Percentiles rank a stretch among this genome's conserved stretches.
phyloP scores from a whole-genome alignment of 2,113 vertebrate species.

The Speoplatyrhinus poulsoni region DNA sequence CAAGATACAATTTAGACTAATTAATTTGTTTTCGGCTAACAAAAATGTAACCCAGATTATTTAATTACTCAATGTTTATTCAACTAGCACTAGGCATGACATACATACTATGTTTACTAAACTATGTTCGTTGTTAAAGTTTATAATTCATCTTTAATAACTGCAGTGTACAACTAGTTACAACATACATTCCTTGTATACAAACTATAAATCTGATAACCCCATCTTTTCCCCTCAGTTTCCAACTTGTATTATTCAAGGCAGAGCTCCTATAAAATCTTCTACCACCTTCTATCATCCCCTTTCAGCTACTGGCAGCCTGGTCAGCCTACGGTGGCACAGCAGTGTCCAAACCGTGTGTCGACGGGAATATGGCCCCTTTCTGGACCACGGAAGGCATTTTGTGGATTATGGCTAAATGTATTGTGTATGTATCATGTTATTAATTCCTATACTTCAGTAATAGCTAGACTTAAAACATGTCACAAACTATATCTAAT shows the following conservation, averaged over 20 bases:
- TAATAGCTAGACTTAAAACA: no score
- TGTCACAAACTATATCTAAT: no score
- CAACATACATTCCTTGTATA: neutral
- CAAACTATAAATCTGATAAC: neutral
- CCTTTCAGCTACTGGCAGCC: slow-evolving; percentile 47
- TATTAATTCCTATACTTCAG: no score
- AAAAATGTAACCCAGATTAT: no score
- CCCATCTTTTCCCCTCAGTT: slow-evolving; percentile 25
- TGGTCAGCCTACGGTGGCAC: slow-evolving; percentile 20
- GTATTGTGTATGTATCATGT: neutral
- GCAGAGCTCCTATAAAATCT: slow-evolving; percentile 40
- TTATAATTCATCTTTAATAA: neutral
- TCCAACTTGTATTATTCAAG: slow-evolving; percentile 41
- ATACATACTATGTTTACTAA: no score
- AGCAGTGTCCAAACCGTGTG: slow-evolving; percentile 51
- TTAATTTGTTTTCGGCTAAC: no score
- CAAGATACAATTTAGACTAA: no score
- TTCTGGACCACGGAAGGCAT: slow-evolving; percentile 48
- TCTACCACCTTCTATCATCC: slow-evolving; percentile 19
- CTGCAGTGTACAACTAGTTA: neutral
- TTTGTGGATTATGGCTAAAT: slow-evolving; percentile 16
- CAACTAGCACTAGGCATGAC: no score
- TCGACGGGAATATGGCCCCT: slow-evolving; percentile 62
- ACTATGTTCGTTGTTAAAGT: no score
- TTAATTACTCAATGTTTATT: no score